These are phyloP conservation scores for Eulemur rufifrons DNA, from an alignment of 2,113 vertebrate genomes.

Conservation along the genomic window DNA sequence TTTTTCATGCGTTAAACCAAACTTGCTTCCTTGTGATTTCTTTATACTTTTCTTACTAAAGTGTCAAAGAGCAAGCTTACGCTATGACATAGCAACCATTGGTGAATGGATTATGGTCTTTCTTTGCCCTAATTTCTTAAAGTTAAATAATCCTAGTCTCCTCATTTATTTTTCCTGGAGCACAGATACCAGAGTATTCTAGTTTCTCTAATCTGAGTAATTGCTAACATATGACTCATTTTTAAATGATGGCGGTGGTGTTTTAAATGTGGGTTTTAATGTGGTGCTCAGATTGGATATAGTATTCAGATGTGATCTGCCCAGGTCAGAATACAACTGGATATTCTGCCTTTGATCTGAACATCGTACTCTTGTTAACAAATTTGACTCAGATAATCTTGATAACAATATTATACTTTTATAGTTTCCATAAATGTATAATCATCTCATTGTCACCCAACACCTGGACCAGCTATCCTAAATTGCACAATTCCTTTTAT, in stretches of 20 bases:
- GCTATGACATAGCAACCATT: neutral
- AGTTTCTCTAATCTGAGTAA: neutral
- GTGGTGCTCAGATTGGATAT: neutral
- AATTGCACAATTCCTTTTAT: neutral
- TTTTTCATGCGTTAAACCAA: neutral
- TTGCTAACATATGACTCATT: neutral
- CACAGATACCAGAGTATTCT: neutral
- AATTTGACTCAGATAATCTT: neutral
- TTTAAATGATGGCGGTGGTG: neutral
- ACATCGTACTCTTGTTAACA: neutral
- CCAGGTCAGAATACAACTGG: neutral
- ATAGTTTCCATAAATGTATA: neutral
- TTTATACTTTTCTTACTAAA: neutral
- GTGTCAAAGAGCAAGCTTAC: neutral
- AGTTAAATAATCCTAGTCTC: neutral
- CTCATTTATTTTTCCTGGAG: neutral
- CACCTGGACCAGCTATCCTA: neutral
- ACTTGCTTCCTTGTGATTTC: neutral
- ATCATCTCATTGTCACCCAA: neutral
- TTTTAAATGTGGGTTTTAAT: neutral
- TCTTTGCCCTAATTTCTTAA: neutral
- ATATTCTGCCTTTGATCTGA: neutral
- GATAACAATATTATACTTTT: neutral
- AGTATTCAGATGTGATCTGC: neutral
- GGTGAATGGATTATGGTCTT: neutral